These are phyloP conservation scores for Coboldia fuscipes DNA, from an alignment of 1,140 invertebrate genomes.

Conservation along the genomic window DNA sequence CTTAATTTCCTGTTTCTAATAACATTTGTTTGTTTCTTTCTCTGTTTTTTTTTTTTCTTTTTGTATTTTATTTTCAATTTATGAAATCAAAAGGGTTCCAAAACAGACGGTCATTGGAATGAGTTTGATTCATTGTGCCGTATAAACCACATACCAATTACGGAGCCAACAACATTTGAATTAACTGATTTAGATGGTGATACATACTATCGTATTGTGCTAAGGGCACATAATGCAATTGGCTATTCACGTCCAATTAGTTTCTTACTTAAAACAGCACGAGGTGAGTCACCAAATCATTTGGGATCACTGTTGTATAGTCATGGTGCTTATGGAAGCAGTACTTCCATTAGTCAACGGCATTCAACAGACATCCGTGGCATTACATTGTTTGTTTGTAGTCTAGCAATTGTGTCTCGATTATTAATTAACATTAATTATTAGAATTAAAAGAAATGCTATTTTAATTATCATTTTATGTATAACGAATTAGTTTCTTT, in stretches of 20 bases:
- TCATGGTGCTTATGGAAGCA: too few species aligned
- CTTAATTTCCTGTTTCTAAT: background rate
- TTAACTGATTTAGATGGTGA: slow-evolving; percentile 44
- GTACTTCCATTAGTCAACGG: too few species aligned
- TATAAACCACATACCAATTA: slow-evolving; percentile 23
- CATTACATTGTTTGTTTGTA: too few species aligned
- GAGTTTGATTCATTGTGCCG: slow-evolving; percentile 31
- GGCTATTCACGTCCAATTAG: slow-evolving; percentile 53
- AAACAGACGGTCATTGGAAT: slow-evolving; percentile 36
- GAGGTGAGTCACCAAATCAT: slow-evolving; percentile 46
- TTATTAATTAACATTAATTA: too few species aligned
- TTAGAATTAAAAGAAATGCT: too few species aligned
- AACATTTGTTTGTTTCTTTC: background rate
- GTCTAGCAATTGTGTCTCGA: too few species aligned
- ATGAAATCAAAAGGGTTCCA: slow-evolving; percentile 24
- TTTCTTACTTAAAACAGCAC: slow-evolving; percentile 57
- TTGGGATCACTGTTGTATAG: slow-evolving; percentile 18
- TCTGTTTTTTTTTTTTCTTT: slow-evolving; percentile 1
- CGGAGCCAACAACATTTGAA: slow-evolving; percentile 36
- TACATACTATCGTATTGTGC: slow-evolving; percentile 58
- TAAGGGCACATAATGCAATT: slow-evolving; percentile 65
- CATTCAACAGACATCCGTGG: too few species aligned
- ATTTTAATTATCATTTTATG: too few species aligned
- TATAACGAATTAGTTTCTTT: too few species aligned
- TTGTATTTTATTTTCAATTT: slow-evolving; percentile 1